These are phyloP conservation scores for Acanthurus lineatus DNA, from an alignment of 2,797 vertebrate genomes.

Conservation along the genomic window DNA sequence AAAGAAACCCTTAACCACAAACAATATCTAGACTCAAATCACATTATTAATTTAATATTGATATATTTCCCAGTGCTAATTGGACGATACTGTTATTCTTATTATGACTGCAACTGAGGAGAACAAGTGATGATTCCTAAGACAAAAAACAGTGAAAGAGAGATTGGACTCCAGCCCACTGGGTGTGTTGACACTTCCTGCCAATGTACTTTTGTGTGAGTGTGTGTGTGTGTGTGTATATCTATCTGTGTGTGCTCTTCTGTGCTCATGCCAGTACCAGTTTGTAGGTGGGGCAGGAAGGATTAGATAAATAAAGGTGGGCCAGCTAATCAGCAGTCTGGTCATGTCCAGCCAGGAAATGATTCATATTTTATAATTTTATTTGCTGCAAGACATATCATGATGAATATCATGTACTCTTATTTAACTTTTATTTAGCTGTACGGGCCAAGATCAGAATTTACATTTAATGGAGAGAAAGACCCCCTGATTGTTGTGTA, in stretches of 20 bases:
- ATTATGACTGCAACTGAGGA: not conserved
- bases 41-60: no score
- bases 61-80: no score
- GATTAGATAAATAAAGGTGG: conserved; percentile 72
- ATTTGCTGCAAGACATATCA: not conserved
- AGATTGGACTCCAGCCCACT: conserved; percentile 43
- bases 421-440: not conserved
- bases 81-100: no score
- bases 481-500: not conserved
- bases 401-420: not conserved
- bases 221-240: conserved; percentile 11
- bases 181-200: conserved; percentile 71
- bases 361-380: conserved; percentile 49
- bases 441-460: not conserved
- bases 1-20: no score
- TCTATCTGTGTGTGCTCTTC: conserved; percentile 13
- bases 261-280: conserved; percentile 36
- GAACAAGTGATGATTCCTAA: conserved; percentile 9
- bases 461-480: not conserved
- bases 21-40: no score
- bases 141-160: conserved; percentile 3
- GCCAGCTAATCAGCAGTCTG: conserved; percentile 48
- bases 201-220: conserved; percentile 18
- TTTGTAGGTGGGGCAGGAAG: conserved; percentile 59
- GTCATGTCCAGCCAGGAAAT: conserved; percentile 66